Conservation (phyloP, 53 echinoderm and acorn worm species). For the Zoroaster sp. region DNA sequence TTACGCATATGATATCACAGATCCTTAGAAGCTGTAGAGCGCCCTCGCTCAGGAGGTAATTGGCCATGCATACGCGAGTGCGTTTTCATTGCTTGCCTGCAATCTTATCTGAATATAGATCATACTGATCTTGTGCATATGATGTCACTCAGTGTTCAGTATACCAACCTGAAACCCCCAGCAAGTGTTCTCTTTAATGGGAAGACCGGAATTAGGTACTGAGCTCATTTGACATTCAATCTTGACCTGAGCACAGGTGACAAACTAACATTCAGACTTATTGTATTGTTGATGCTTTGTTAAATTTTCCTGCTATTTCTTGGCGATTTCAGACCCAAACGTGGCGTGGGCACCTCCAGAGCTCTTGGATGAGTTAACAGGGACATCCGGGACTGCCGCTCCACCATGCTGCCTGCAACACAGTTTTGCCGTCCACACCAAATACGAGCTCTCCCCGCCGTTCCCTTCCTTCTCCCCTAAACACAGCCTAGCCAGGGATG, state of each 20-base stretch:
- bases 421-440: constrained; percentile 95
- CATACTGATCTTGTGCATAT: too few species aligned
- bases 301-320: background rate
- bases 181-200: background rate
- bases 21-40: too few species aligned
- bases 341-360: constrained; percentile 68
- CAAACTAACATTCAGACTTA: too few species aligned
- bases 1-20: too few species aligned
- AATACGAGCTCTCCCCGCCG: constrained; percentile 95
- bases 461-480: constrained; percentile 96
- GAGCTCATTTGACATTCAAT: too few species aligned
- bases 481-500: constrained; percentile 96
- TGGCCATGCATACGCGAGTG: too few species aligned
- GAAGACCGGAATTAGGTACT: background rate
- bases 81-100: too few species aligned
- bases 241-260: too few species aligned
- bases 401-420: constrained; percentile 90
- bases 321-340: background rate
- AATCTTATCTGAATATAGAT: too few species aligned
- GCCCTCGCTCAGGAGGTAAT: too few species aligned
- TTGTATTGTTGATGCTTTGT: too few species aligned
- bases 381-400: constrained; percentile 44
- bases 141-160: too few species aligned
- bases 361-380: constrained; percentile 63
- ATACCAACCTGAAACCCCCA: background rate